Conservation (phyloP, 2,888 invertebrate genomes). For the Himalopsyche kuldschensis region DNA sequence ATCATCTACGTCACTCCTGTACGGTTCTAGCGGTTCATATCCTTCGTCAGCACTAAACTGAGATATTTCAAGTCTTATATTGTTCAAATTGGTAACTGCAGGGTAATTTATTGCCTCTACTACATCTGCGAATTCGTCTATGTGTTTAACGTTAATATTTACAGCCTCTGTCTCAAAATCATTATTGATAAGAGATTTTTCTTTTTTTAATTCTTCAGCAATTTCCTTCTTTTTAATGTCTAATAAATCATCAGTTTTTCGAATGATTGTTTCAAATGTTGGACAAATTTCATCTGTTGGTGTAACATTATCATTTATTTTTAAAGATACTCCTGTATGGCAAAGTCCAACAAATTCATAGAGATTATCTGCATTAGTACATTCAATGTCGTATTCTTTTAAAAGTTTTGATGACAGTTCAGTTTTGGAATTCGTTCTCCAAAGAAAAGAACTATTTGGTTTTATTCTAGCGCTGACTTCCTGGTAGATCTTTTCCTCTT, state of each 20-base stretch:
- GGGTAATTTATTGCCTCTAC: constrained; percentile 35
- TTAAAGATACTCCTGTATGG: background rate
- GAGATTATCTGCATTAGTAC: constrained; percentile 8
- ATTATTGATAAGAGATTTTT: constrained; percentile 9
- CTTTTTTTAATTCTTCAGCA: constrained; percentile 33
- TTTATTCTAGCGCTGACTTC: constrained; percentile 52
- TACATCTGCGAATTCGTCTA: constrained; percentile 55
- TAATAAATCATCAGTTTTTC: constrained; percentile 40
- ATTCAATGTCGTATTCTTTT: constrained; percentile 18
- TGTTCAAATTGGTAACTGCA: constrained; percentile 13
- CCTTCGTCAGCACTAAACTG: constrained; percentile 49
- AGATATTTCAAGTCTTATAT: constrained; percentile 41
- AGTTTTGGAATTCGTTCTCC: constrained; percentile 55
- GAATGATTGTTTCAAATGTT: constrained; percentile 38
- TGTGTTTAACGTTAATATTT: constrained; percentile 43
- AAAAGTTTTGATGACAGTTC: constrained; percentile 14
- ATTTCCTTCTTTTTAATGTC: constrained; percentile 38
- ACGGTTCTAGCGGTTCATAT: constrained; percentile 55
- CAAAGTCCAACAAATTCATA: constrained; percentile 27
- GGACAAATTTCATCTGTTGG: constrained; percentile 17
- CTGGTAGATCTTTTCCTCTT: constrained; percentile 46
- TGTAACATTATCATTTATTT: background rate
- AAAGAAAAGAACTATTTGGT: constrained; percentile 69
- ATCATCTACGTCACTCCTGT: constrained; percentile 28
- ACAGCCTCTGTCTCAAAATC: constrained; percentile 22